These are phyloP conservation scores for Corynorhinus townsendii DNA, from an alignment of 2,113 vertebrate species.

Conservation along the genomic window DNA sequence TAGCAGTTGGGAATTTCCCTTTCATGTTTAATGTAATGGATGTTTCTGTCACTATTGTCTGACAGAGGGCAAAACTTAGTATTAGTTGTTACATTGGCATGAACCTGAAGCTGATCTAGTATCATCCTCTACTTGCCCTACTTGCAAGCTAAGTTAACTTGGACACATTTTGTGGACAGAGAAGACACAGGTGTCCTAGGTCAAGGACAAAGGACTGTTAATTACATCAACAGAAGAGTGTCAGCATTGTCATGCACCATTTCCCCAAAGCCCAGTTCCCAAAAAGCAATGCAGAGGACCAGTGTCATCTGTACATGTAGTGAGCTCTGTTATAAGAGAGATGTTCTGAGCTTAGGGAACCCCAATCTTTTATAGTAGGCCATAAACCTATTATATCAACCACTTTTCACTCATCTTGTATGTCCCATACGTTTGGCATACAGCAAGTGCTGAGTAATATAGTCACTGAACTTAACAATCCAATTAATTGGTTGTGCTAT, in stretches of 20 bases:
- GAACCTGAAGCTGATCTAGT: not conserved
- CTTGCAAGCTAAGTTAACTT: not conserved
- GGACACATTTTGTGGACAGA: not conserved
- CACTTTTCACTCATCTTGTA: not conserved
- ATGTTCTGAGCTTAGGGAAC: not conserved
- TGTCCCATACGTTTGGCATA: not conserved
- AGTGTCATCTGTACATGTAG: not conserved
- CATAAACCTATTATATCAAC: not conserved
- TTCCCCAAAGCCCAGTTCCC: not conserved
- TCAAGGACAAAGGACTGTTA: not conserved
- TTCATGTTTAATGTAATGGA: not conserved
- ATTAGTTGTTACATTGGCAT: not conserved
- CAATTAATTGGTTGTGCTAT: not conserved
- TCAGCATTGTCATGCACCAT: not conserved
- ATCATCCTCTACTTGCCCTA: not conserved
- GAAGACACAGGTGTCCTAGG: not conserved
- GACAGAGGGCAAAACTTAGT: not conserved
- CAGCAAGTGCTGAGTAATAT: conserved; percentile 3
- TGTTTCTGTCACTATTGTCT: not conserved
- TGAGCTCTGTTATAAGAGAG: not conserved
- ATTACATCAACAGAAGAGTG: not conserved
- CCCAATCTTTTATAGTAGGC: not conserved
- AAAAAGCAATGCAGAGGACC: not conserved
- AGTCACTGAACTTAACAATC: not conserved
- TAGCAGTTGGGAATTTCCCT: not conserved